Percentiles rank a stretch among this genome's conserved stretches.
These are phyloP conservation scores for Sebastes trivittatus DNA, from an alignment of 2,797 vertebrate species.

Conservation along the genomic window DNA sequence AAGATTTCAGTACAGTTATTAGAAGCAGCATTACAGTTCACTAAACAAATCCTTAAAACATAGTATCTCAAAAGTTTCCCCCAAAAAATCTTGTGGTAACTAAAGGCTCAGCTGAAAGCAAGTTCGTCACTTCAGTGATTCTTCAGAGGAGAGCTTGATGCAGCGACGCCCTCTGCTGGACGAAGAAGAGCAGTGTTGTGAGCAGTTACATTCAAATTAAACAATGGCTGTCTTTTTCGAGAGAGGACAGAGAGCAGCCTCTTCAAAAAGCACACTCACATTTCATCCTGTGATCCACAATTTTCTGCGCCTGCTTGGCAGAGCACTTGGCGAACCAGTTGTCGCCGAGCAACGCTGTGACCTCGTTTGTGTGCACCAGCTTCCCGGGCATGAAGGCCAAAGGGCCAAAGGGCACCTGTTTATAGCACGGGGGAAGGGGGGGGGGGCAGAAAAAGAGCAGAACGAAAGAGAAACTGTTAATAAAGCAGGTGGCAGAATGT, in stretches of 20 bases:
- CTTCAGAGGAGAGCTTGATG: background rate
- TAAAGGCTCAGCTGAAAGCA: background rate
- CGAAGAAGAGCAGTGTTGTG: background rate
- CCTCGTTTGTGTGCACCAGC: constrained; percentile 94
- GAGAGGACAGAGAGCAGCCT: background rate
- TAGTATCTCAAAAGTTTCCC: background rate
- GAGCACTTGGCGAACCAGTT: constrained; percentile 98
- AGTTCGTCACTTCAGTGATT: background rate
- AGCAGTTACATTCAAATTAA: background rate
- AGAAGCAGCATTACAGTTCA: background rate
- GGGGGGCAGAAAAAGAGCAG: background rate
- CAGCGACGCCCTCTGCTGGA: constrained; percentile 71
- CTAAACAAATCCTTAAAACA: background rate
- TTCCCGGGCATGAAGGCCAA: constrained; percentile 95
- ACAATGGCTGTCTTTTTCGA: background rate
- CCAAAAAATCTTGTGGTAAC: background rate
- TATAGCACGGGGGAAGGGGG: background rate
- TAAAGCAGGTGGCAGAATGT: background rate
- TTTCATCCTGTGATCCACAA: constrained; percentile 93
- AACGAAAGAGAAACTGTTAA: background rate
- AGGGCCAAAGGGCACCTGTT: constrained; percentile 94
- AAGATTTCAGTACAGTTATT: background rate
- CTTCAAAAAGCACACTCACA: constrained; percentile 81
- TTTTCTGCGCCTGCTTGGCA: constrained; percentile 89
- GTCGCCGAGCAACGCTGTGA: constrained; percentile 95